A percentile compares a stretch with the other conserved stretches of the same genome.
Evolutionary conservation across 2,797 vertebrate genomes (phyloP).

Genomic region (Pangasius djambal): DNA sequence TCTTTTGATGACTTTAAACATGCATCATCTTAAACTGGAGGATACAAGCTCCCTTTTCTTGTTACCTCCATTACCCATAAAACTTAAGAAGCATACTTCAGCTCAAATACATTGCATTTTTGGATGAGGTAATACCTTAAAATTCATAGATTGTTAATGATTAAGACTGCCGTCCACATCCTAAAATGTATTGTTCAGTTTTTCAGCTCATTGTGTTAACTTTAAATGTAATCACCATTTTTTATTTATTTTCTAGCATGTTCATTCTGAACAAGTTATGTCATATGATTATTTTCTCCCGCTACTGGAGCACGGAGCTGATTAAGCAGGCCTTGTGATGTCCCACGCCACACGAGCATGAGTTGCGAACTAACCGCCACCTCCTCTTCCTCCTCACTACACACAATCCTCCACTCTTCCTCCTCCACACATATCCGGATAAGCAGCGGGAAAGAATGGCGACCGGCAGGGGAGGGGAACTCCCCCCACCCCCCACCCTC

Average conservation of each 20-base stretch:
- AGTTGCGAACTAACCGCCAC: not conserved
- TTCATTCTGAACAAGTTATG: not conserved
- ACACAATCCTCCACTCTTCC: constrained; percentile 31
- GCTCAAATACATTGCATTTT: not conserved
- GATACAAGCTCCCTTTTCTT: not conserved
- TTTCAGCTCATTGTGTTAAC: not conserved
- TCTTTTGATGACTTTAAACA: not conserved
- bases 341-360: not conserved
- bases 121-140: not conserved
- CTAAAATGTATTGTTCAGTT: not conserved
- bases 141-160: not conserved
- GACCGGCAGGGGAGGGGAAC: constrained; percentile 54
- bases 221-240: not conserved
- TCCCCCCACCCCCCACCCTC: constrained; percentile 39
- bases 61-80: not conserved
- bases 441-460: constrained; percentile 40
- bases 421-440: constrained; percentile 14
- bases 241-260: not conserved
- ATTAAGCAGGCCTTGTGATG: constrained; percentile 16
- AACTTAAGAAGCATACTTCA: not conserved
- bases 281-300: constrained; percentile 14
- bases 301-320: not conserved
- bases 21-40: not conserved
- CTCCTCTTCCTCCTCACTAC: constrained; percentile 25
- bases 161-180: no score